Conservation (phyloP, 2,888 invertebrate genomes). For the Polia nebulosa region DNA sequence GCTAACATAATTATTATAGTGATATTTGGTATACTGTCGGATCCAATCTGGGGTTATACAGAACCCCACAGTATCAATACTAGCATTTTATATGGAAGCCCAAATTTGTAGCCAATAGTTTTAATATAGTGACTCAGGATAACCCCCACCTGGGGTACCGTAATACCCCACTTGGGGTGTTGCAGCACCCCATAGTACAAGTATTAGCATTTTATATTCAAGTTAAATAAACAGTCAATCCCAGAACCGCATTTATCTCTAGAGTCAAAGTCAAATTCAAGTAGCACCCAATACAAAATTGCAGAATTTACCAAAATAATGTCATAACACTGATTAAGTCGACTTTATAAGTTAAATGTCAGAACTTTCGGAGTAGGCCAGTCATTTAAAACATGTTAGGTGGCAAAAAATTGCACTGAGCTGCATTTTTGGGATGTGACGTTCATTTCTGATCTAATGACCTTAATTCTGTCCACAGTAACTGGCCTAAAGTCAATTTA, state of each 20-base stretch:
- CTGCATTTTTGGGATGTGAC: too few relatives aligned
- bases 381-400: too few relatives aligned
- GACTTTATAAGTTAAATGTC: too few relatives aligned
- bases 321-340: neutral
- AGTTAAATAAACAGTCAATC: constrained; percentile 15
- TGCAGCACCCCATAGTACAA: constrained; percentile 13
- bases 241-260: neutral
- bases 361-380: too few relatives aligned
- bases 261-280: neutral
- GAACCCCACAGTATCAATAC: neutral
- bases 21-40: neutral
- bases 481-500: too few relatives aligned
- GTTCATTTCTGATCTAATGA: too few relatives aligned
- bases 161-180: neutral
- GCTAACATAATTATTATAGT: constrained; percentile 8
- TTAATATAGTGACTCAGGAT: constrained; percentile 15
- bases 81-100: constrained; percentile 41
- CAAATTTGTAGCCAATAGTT: neutral
- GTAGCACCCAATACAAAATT: neutral
- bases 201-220: constrained; percentile 21
- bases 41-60: constrained; percentile 93
- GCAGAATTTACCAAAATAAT: neutral
- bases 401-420: too few relatives aligned
- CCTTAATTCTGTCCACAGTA: too few relatives aligned
- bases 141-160: neutral